Conservation (phyloP, 2,113 vertebrate genomes). For the Anguilla rostrata region DNA sequence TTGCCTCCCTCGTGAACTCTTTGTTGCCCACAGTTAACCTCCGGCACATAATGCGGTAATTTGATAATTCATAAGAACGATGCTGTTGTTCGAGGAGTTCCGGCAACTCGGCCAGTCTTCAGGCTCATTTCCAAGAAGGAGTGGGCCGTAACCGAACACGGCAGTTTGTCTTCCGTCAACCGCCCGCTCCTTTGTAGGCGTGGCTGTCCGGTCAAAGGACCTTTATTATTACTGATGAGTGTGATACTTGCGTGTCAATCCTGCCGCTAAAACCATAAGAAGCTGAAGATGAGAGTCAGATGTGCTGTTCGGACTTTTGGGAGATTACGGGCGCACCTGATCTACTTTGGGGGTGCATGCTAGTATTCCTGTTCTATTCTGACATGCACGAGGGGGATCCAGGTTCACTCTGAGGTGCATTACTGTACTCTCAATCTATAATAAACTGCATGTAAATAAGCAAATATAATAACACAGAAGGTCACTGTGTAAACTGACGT, state of each 20-base stretch:
- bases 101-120: neutral
- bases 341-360: neutral
- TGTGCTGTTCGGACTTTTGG: neutral
- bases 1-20: neutral
- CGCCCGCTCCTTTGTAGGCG: neutral
- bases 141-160: neutral
- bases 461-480: neutral
- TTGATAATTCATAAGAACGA: slow-evolving; percentile 18
- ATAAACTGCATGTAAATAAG: neutral
- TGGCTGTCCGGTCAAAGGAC: neutral
- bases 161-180: neutral
- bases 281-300: neutral
- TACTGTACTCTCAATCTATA: neutral
- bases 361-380: neutral
- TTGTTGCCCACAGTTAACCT: slow-evolving; percentile 21
- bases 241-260: neutral
- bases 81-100: slow-evolving; percentile 20
- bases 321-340: neutral
- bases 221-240: neutral
- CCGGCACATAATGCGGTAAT: slow-evolving; percentile 14
- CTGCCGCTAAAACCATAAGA: neutral
- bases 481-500: neutral
- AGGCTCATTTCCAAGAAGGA: neutral
- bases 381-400: too few species aligned
- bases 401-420: neutral